Percentiles rank a stretch among this genome's conserved stretches.
These are phyloP conservation scores for Cordilura impudica DNA, from an alignment of 2,888 invertebrate genomes.

Conservation along the genomic window DNA sequence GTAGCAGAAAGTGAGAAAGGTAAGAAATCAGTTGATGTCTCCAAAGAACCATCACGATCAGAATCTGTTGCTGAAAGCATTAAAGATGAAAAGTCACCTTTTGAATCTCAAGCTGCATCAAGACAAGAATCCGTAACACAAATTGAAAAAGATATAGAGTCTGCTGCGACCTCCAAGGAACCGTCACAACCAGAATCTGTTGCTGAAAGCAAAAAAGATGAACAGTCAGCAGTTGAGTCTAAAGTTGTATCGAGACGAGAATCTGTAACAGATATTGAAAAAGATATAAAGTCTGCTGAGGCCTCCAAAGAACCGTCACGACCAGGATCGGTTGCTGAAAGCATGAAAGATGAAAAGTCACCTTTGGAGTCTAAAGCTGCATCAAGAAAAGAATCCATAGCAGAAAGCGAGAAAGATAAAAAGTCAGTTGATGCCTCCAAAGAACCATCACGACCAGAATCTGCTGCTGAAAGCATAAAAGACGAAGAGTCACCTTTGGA, in stretches of 20 bases:
- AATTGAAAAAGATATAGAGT: conserved; percentile 54
- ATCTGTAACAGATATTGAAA: conserved; percentile 55
- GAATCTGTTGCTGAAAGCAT: conserved; percentile 58
- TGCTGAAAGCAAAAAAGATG: conserved; percentile 35
- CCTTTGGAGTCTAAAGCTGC: conserved; percentile 49
- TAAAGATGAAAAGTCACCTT: conserved; percentile 47
- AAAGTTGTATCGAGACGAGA: conserved; percentile 58
- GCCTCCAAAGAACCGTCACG: conserved; percentile 43
- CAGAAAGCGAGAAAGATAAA: conserved; percentile 55
- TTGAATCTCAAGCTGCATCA: conserved; percentile 36
- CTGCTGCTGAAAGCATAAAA: conserved; percentile 50
- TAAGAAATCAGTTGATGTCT: conserved; percentile 26
- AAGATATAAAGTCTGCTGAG: conserved; percentile 54
- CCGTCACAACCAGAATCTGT: neutral
- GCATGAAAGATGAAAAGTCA: conserved; percentile 51
- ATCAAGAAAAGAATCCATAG: conserved; percentile 43
- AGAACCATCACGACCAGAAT: conserved; percentile 58
- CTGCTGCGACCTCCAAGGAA: conserved; percentile 34
- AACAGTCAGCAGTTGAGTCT: conserved; percentile 45
- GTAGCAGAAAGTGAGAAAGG: conserved; percentile 9
- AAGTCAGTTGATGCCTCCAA: conserved; percentile 57
- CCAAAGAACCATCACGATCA: conserved; percentile 63
- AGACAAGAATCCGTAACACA: conserved; percentile 35
- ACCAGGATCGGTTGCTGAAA: conserved; percentile 53
- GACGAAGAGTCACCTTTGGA: conserved; percentile 29